Conservation (phyloP, 2,113 vertebrate species). For the Anguilla rostrata region DNA sequence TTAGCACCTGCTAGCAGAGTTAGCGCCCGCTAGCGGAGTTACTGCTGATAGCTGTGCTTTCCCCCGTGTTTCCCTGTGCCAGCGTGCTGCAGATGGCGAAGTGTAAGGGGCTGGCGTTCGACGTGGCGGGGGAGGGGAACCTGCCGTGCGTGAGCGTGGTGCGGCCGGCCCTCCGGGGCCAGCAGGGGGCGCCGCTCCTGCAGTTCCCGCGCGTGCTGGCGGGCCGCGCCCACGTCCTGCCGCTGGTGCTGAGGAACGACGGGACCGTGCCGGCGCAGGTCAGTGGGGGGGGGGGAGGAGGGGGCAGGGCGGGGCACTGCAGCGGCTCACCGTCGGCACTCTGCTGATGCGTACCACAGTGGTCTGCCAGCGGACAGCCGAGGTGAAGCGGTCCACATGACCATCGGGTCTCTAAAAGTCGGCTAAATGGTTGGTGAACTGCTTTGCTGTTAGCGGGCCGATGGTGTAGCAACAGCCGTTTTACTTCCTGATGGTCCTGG, state of each 20-base stretch:
- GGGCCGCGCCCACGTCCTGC: constrained; percentile 62
- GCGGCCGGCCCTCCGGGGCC: constrained; percentile 67
- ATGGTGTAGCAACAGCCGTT: too few species aligned
- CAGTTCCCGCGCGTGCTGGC: constrained; percentile 75
- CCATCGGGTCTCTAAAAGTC: too few species aligned
- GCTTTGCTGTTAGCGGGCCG: too few species aligned
- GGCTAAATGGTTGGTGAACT: too few species aligned
- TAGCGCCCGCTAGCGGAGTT: background rate
- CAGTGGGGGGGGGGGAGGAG: constrained; percentile 18
- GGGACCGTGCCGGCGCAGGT: constrained; percentile 76
- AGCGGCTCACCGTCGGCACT: too few species aligned
- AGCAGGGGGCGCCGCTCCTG: constrained; percentile 68
- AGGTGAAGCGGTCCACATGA: too few species aligned
- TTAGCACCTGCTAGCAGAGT: too few species aligned
- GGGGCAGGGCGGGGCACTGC: too few species aligned
- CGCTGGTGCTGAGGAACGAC: constrained; percentile 77
- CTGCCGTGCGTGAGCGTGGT: constrained; percentile 75
- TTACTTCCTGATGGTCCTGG: too few species aligned
- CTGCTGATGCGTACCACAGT: too few species aligned
- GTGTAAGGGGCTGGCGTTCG: constrained; percentile 68
- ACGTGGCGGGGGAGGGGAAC: constrained; percentile 77
- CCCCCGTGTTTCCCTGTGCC: background rate
- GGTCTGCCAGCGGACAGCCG: too few species aligned
- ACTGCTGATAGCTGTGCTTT: background rate
- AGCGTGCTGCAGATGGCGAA: constrained; percentile 46